phyloP scores from a whole-genome alignment of 2,113 vertebrate genomes.

The Dendropsophus ebraccatus region DNA sequence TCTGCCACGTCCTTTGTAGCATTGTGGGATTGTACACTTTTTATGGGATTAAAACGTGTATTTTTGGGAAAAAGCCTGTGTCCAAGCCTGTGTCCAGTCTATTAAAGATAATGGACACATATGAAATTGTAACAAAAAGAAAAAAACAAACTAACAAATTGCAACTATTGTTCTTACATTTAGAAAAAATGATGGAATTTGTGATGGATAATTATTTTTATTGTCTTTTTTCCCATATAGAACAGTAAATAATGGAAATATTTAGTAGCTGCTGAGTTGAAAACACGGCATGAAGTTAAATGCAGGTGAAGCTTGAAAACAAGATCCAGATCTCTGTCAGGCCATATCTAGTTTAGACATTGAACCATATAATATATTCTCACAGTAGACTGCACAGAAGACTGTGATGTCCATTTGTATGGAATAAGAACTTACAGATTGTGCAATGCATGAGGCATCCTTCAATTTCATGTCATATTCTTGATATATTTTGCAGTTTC shows the following conservation, averaged over 20 bases:
- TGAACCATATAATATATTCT: conserved; percentile 25
- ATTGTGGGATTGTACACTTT: too few species aligned
- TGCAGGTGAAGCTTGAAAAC: conserved; percentile 6
- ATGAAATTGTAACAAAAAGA: too few species aligned
- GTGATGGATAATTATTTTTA: background rate
- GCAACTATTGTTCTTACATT: too few species aligned
- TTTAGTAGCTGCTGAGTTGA: background rate
- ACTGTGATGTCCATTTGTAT: conserved; percentile 39
- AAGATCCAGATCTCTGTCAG: conserved; percentile 21
- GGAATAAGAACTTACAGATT: conserved; percentile 14
- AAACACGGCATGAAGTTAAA: conserved; percentile 11
- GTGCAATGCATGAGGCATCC: conserved; percentile 5
- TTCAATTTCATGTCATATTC: conserved; percentile 10
- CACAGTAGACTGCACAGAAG: conserved; percentile 20
- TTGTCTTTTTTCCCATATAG: background rate
- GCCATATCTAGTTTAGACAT: conserved; percentile 18
- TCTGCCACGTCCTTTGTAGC: too few species aligned
- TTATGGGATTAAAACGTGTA: too few species aligned
- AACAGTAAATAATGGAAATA: background rate
- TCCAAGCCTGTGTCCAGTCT: too few species aligned
- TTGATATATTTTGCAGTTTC: conserved; percentile 24
- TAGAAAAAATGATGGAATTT: too few species aligned
- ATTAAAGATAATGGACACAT: too few species aligned
- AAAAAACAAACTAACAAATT: too few species aligned
- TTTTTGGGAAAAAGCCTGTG: too few species aligned